Conservation (phyloP, 2,113 vertebrate species). For the Cepphus grylle region DNA sequence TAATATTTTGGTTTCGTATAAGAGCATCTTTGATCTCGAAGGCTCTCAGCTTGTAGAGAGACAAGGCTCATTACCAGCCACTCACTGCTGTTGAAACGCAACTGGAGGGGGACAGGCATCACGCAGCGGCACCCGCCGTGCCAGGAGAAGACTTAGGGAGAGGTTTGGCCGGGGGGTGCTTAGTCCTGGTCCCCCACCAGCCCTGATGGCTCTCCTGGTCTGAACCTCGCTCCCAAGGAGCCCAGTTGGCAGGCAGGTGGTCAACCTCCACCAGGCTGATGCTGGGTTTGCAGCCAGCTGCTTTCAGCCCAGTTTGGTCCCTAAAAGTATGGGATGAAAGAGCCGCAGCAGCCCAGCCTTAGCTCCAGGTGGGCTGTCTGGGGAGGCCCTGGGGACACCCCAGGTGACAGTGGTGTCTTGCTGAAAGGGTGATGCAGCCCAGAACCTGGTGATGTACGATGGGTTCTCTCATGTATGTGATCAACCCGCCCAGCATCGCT, state of each 20-base stretch:
- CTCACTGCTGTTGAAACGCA: background rate
- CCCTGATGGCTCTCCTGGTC: rapidly evolving
- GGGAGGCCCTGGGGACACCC: rapidly evolving
- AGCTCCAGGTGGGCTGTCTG: rapidly evolving
- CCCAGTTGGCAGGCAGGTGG: background rate
- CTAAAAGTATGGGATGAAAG: background rate
- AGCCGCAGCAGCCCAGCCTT: background rate
- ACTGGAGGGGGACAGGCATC: background rate
- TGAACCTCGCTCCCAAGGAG: rapidly evolving
- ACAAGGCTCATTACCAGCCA: background rate
- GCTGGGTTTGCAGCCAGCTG: background rate
- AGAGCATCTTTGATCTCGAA: background rate
- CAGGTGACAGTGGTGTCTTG: rapidly evolving
- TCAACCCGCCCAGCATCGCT: rapidly evolving
- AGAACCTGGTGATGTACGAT: background rate
- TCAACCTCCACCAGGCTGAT: background rate
- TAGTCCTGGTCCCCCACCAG: background rate
- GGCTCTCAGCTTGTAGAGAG: background rate
- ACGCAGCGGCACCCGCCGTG: rapidly evolving
- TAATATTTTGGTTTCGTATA: background rate
- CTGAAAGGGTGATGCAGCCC: background rate
- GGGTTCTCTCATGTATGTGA: background rate
- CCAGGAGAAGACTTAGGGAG: background rate
- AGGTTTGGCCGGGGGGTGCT: background rate
- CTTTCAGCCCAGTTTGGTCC: background rate